phyloP scores from a whole-genome alignment of 2,888 invertebrate species.

The Harpagoxenus sublaevis region DNA sequence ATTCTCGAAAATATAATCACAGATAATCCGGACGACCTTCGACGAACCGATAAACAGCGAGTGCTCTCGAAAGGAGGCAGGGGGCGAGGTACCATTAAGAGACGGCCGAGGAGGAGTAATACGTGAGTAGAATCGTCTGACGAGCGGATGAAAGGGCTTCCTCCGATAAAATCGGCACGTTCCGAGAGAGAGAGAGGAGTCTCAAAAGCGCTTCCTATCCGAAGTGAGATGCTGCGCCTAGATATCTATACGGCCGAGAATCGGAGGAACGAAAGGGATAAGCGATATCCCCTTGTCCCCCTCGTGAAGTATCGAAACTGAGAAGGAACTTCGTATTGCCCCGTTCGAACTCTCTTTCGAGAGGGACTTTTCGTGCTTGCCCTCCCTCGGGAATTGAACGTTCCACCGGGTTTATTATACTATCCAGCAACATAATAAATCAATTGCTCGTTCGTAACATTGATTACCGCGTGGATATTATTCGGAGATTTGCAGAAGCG shows the following conservation, averaged over 20 bases:
- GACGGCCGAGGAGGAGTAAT: constrained; percentile 66
- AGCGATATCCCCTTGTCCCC: constrained; percentile 8
- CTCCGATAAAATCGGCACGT: constrained; percentile 78
- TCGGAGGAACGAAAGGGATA: constrained; percentile 49
- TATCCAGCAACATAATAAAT: constrained; percentile 21
- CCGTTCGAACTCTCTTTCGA: constrained; percentile 3
- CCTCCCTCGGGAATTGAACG: background rate
- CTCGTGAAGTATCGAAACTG: constrained; percentile 11
- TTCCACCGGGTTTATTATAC: background rate
- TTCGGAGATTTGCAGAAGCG: background rate
- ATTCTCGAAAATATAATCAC: constrained; percentile 65
- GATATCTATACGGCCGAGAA: constrained; percentile 59
- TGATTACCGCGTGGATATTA: constrained; percentile 15
- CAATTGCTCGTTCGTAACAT: background rate
- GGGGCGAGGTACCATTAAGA: constrained; percentile 65
- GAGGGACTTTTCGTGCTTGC: background rate
- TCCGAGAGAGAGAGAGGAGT: constrained; percentile 60
- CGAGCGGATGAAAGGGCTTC: constrained; percentile 74
- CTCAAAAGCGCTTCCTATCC: constrained; percentile 67
- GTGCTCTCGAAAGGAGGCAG: background rate
- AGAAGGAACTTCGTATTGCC: constrained; percentile 1
- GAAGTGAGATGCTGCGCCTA: constrained; percentile 60
- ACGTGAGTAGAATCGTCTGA: constrained; percentile 79
- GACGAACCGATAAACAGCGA: constrained; percentile 38
- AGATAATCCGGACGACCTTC: constrained; percentile 64